These are phyloP conservation scores for Aleiodes sp. DNA, from an alignment of 1,140 invertebrate genomes.

Conservation along the genomic window DNA sequence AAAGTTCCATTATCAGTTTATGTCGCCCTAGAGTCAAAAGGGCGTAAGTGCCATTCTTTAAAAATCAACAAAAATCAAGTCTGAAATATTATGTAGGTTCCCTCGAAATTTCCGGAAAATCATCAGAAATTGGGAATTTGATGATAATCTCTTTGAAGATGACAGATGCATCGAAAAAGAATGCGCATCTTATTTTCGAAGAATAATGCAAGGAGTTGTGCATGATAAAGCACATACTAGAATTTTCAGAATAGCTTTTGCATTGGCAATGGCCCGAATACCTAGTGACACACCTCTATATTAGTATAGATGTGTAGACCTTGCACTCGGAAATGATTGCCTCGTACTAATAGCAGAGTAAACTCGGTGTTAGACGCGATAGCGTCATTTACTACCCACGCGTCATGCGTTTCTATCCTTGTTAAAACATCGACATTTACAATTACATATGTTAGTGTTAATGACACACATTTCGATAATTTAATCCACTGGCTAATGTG, in stretches of 20 bases:
- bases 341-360: constrained; percentile 5
- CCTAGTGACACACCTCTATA: constrained; percentile 44
- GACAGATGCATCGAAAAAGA: constrained; percentile 8
- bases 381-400: constrained; percentile 4
- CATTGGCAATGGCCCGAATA: constrained; percentile 49
- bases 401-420: not conserved
- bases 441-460: not conserved
- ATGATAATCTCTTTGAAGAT: not conserved
- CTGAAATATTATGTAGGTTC: too few relatives aligned
- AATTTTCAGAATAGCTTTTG: not conserved
- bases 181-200: too few relatives aligned
- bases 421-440: not conserved
- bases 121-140: too few relatives aligned
- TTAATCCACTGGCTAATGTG: not conserved
- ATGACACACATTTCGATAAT: not conserved
- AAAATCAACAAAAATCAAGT: too few relatives aligned
- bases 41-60: too few relatives aligned
- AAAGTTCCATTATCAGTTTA: not conserved
- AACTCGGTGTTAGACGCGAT: constrained; percentile 10
- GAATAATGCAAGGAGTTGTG: not conserved
- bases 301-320: constrained; percentile 2
- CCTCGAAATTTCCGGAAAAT: too few relatives aligned
- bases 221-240: not conserved
- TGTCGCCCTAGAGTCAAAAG: too few relatives aligned
- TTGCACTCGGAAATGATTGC: constrained; percentile 3